Percentiles rank a stretch among this genome's conserved stretches.
Evolutionary conservation across 2,797 vertebrate species (phyloP).

Genomic region (Falco peregrinus): DNA sequence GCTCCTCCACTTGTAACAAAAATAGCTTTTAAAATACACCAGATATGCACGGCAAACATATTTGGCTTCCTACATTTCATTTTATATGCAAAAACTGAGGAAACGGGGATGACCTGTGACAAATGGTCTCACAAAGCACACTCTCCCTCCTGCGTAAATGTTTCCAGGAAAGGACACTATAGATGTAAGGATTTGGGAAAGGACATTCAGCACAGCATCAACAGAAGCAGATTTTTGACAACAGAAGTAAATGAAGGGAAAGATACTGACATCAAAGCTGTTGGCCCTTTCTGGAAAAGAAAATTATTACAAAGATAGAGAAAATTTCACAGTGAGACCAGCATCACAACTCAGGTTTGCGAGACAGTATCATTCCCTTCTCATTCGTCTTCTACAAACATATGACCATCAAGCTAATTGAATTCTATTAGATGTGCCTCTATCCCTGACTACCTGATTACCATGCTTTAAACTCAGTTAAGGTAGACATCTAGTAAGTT

Average conservation of each 20-base stretch:
- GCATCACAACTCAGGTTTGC: not conserved
- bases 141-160: not conserved
- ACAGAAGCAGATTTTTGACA: not conserved
- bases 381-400: not conserved
- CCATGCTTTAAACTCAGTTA: not conserved
- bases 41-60: not conserved
- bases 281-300: not conserved
- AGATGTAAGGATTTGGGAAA: not conserved
- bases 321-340: not conserved
- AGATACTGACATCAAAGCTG: not conserved
- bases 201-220: not conserved
- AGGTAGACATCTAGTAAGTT: not conserved
- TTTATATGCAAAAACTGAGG: not conserved
- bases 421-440: not conserved
- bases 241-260: not conserved
- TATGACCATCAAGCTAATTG: not conserved
- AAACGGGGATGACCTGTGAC: not conserved
- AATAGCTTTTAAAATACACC: not conserved
- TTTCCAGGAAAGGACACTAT: not conserved
- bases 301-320: not conserved
- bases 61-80: not conserved
- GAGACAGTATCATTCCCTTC: not conserved
- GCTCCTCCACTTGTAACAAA: not conserved
- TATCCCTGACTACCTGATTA: not conserved
- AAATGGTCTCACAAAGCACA: not conserved